Conservation (phyloP, 2,113 vertebrate species). For the Elgaria multicarinata region DNA sequence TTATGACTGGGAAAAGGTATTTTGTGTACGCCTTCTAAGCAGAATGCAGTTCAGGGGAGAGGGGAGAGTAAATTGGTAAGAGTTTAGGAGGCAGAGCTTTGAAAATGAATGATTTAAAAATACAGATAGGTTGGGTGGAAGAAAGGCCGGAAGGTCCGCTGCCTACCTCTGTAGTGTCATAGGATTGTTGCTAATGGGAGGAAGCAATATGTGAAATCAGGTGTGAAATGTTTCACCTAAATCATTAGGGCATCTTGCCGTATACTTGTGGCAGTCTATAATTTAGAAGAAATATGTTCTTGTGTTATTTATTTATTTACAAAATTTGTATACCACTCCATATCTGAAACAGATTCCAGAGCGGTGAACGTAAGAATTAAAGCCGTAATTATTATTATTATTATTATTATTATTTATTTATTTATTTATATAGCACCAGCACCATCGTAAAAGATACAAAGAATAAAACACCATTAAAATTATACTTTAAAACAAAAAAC, state of each 20-base stretch:
- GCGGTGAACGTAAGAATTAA: too few relatives aligned
- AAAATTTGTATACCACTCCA: too few relatives aligned
- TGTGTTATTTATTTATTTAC: too few relatives aligned
- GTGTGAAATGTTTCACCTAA: neutral
- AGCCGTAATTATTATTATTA: too few relatives aligned
- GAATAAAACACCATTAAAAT: too few relatives aligned
- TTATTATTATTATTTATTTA: too few relatives aligned
- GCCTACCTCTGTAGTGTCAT: neutral
- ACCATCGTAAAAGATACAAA: too few relatives aligned
- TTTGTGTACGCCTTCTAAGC: neutral
- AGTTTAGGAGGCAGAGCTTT: neutral
- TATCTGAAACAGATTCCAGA: too few relatives aligned
- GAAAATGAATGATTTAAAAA: neutral
- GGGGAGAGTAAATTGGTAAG: neutral
- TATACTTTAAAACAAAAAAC: too few relatives aligned
- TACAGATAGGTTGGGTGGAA: neutral
- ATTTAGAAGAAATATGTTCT: neutral
- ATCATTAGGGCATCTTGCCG: too few relatives aligned
- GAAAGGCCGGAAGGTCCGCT: too few relatives aligned
- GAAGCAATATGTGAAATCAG: neutral
- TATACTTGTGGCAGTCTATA: neutral
- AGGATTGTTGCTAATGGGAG: neutral
- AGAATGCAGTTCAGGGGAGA: neutral
- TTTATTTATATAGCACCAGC: too few relatives aligned
- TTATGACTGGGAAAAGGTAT: slow-evolving; percentile 99